Conservation (phyloP, 1,140 invertebrate species). For the Telenomus remus region DNA sequence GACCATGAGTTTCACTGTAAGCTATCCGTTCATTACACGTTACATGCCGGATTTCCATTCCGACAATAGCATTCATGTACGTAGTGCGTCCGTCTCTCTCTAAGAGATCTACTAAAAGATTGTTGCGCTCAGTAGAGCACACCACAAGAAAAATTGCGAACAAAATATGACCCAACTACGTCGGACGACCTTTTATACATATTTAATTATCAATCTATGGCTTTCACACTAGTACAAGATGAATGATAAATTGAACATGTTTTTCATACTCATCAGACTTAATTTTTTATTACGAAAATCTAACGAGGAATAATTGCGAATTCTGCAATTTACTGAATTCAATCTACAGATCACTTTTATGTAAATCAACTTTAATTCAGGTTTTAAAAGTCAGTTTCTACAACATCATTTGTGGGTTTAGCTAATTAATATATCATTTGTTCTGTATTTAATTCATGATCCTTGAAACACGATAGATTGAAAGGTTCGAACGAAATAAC, state of each 20-base stretch:
- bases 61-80: slow-evolving; percentile 47
- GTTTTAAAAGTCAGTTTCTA: background rate
- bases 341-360: no score
- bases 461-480: slow-evolving; percentile 12
- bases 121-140: slow-evolving; percentile 52
- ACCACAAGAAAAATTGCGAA: slow-evolving; percentile 44
- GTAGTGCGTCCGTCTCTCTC: slow-evolving; percentile 49
- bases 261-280: no score
- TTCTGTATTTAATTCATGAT: slow-evolving; percentile 8
- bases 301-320: no score
- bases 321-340: no score
- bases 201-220: slow-evolving; percentile 26
- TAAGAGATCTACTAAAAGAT: slow-evolving; percentile 48
- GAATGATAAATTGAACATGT: no score
- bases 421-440: slow-evolving; percentile 8
- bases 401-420: background rate
- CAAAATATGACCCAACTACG: slow-evolving; percentile 45
- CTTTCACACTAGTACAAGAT: slow-evolving; percentile 14
- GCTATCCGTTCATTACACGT: slow-evolving; percentile 21
- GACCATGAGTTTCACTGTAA: slow-evolving; percentile 46
- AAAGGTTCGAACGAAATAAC: slow-evolving; percentile 17
- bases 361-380: no score
- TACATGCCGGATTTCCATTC: slow-evolving; percentile 53
- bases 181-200: slow-evolving; percentile 23
- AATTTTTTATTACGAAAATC: no score